phyloP scores from a whole-genome alignment of 2,888 invertebrate species.

The Pardosa pseudoannulata region DNA sequence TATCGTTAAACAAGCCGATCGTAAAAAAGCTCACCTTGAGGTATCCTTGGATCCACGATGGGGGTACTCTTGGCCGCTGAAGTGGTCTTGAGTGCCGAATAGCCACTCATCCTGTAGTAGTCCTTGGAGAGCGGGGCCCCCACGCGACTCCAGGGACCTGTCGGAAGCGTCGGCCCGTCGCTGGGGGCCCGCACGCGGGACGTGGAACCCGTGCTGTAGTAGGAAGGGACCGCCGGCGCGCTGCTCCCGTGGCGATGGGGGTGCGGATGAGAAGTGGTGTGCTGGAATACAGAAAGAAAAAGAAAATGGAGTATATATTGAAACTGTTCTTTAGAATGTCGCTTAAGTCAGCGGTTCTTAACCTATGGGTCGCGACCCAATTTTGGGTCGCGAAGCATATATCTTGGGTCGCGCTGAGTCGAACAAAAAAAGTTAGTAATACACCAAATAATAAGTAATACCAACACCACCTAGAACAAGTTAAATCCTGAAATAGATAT shows the following conservation, averaged over 20 bases:
- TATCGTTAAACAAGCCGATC: background rate
- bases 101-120: slow-evolving; percentile 60
- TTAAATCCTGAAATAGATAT: too few relatives aligned
- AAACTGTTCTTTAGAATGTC: too few relatives aligned
- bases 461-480: too few relatives aligned
- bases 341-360: too few relatives aligned
- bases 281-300: slow-evolving; percentile 25
- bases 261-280: slow-evolving; percentile 29
- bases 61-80: slow-evolving; percentile 51
- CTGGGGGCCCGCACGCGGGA: background rate
- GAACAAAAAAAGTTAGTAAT: too few relatives aligned
- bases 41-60: slow-evolving; percentile 36
- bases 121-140: slow-evolving; percentile 28
- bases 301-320: too few relatives aligned
- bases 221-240: background rate
- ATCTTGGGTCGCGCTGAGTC: too few relatives aligned
- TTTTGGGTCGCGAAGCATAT: too few relatives aligned
- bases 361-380: too few relatives aligned
- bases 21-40: slow-evolving; percentile 40
- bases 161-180: background rate
- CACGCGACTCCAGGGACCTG: slow-evolving; percentile 41
- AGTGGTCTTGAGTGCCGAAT: slow-evolving; percentile 40
- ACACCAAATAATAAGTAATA: too few relatives aligned
- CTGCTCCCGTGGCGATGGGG: background rate
- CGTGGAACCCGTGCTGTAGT: slow-evolving; percentile 17